Conservation (phyloP, 2,797 vertebrate species). For the Octomys mimax region DNA sequence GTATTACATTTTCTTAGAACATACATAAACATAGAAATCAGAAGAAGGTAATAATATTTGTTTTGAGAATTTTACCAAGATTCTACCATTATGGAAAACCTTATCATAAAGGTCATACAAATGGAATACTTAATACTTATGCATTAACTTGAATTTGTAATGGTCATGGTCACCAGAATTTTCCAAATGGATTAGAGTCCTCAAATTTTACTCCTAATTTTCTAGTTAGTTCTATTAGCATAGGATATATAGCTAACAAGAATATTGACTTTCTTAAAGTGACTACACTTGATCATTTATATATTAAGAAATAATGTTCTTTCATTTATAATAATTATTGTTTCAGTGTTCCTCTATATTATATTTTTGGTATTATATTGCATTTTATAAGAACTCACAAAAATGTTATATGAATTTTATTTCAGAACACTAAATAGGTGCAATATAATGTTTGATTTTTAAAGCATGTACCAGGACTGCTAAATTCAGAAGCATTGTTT, state of each 20-base stretch:
- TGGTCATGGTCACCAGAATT: background rate
- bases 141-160: background rate
- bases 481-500: background rate
- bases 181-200: background rate
- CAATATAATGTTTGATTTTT: conserved; percentile 23
- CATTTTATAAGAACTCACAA: background rate
- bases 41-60: background rate
- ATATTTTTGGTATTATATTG: background rate
- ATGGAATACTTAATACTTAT: background rate
- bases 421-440: background rate
- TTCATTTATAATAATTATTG: background rate
- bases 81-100: background rate
- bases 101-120: background rate
- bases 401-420: background rate
- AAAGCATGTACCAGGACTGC: background rate
- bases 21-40: background rate
- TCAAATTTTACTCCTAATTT: background rate
- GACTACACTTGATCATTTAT: background rate
- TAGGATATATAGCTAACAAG: background rate
- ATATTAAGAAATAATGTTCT: background rate
- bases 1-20: background rate
- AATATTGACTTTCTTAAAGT: background rate
- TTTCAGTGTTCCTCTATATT: background rate
- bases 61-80: background rate
- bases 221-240: background rate